Conservation (phyloP, 2,888 invertebrate species). For the Andrena minutula region DNA sequence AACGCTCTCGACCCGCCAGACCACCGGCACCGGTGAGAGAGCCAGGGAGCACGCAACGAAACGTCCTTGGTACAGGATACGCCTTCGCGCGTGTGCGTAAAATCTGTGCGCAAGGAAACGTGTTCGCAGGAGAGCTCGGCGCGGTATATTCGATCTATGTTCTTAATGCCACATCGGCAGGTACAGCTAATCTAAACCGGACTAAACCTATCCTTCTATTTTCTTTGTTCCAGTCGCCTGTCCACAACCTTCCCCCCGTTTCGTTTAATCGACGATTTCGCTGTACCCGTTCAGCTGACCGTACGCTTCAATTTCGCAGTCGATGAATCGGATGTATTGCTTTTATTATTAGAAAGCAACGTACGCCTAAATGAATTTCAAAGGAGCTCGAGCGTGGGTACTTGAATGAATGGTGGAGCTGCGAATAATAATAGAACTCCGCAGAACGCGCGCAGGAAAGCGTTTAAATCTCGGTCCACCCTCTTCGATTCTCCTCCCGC, state of each 20-base stretch:
- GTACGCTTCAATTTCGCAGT: neutral
- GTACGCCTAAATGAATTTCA: neutral
- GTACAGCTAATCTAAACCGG: neutral
- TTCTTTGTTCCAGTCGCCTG: no score
- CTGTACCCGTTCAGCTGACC: neutral
- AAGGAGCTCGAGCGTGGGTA: neutral
- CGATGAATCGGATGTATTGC: neutral
- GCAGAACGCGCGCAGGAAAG: neutral
- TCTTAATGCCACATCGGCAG: conserved; percentile 20
- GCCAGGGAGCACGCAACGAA: conserved; percentile 61
- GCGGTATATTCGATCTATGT: conserved; percentile 40
- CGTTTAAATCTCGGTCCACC: conserved; percentile 2
- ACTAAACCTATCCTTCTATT: no score
- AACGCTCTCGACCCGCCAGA: conserved; percentile 64
- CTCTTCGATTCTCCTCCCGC: neutral
- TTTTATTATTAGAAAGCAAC: neutral
- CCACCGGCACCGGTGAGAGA: conserved; percentile 26
- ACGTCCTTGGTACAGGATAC: conserved; percentile 55
- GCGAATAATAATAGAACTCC: neutral
- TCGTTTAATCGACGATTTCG: neutral
- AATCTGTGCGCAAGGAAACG: conserved; percentile 43
- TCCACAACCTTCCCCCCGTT: no score
- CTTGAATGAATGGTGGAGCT: neutral
- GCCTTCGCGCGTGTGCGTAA: conserved; percentile 63
- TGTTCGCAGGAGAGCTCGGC: conserved; percentile 21